phyloP scores from a whole-genome alignment of 1,140 invertebrate genomes.

The Vollenhovia emeryi region DNA sequence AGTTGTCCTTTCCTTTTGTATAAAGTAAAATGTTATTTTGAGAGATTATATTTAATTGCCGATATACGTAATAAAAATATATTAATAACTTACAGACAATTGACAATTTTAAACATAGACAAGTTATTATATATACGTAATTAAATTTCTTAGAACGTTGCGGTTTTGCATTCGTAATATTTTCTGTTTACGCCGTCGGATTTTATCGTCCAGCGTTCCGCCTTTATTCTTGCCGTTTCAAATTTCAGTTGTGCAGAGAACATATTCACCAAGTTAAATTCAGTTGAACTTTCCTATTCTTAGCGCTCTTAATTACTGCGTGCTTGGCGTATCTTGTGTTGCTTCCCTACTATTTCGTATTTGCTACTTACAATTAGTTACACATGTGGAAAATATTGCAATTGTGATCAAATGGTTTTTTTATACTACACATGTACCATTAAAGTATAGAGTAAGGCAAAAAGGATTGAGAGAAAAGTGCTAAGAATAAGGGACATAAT shows the following conservation, averaged over 20 bases:
- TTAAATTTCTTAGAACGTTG: background rate
- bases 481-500: no score
- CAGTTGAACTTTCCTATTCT: background rate
- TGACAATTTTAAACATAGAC: no score
- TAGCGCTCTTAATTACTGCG: background rate
- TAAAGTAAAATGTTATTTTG: conserved; percentile 9
- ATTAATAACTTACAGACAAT: background rate
- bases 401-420: background rate
- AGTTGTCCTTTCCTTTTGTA: background rate
- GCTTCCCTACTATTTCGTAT: background rate
- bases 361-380: background rate
- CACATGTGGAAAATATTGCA: background rate
- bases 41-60: background rate
- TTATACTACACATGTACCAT: background rate
- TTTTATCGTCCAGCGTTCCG: background rate
- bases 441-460: no score
- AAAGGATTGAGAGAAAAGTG: no score
- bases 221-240: background rate
- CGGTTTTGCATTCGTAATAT: background rate
- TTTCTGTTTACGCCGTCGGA: background rate
- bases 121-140: background rate
- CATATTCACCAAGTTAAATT: background rate
- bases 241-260: background rate
- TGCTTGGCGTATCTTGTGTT: background rate
- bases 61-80: no score